These are phyloP conservation scores for Heteronetta atricapilla DNA, from an alignment of 2,113 vertebrate genomes.

Conservation along the genomic window DNA sequence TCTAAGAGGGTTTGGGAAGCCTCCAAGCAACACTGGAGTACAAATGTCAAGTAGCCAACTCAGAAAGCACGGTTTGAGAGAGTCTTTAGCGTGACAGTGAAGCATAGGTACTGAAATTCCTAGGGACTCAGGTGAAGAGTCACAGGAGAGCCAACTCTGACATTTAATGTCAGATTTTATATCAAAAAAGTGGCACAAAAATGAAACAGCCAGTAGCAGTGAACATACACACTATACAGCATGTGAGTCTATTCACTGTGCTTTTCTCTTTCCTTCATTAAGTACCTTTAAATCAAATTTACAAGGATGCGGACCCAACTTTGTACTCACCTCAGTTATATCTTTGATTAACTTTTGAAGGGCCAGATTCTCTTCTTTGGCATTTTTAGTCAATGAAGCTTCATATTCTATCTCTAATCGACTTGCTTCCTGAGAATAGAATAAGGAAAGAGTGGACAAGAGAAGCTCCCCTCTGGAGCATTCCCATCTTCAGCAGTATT, in stretches of 20 bases:
- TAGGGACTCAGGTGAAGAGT: not conserved
- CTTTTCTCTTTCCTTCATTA: not conserved
- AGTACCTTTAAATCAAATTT: not conserved
- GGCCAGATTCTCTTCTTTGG: constrained; percentile 71
- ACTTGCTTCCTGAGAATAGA: constrained; percentile 70
- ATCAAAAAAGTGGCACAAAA: not conserved
- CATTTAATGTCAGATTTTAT: not conserved
- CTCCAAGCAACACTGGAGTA: not conserved
- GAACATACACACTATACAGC: not conserved
- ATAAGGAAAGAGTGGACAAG: not conserved
- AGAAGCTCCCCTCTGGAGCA: not conserved
- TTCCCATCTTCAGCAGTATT: not conserved
- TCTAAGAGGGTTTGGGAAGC: not conserved
- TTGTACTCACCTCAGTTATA: constrained; percentile 69
- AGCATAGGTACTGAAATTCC: not conserved
- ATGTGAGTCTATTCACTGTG: not conserved
- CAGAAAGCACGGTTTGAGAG: not conserved
- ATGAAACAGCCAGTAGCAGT: not conserved
- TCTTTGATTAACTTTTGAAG: constrained; percentile 72
- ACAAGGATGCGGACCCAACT: not conserved
- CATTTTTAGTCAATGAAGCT: constrained; percentile 58
- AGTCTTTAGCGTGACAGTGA: fast-evolving
- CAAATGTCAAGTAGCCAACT: not conserved
- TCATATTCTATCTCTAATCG: constrained; percentile 67
- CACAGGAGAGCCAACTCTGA: not conserved